These are phyloP conservation scores for Lasioglossum albipes DNA, from an alignment of 1,140 invertebrate species.

Conservation along the genomic window DNA sequence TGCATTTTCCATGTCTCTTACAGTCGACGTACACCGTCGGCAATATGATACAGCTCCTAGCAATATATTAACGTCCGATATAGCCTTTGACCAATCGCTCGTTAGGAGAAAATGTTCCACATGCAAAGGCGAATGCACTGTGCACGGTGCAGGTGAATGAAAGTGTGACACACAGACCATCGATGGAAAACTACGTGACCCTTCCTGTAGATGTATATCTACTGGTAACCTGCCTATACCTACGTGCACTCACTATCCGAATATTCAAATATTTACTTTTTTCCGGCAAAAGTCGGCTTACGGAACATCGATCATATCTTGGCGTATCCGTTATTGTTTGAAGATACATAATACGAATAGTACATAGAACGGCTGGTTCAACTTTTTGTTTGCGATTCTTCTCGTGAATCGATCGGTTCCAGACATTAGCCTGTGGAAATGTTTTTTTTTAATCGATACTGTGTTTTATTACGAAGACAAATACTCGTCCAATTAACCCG, in stretches of 20 bases:
- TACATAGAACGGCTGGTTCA: background rate
- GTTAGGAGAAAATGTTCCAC: background rate
- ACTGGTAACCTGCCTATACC: background rate
- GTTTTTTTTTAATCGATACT: background rate
- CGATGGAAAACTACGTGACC: background rate
- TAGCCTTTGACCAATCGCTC: too few species aligned
- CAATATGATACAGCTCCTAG: too few species aligned
- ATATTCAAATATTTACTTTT: conserved; percentile 1
- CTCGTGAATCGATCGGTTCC: background rate
- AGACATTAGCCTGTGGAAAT: background rate
- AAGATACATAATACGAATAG: background rate
- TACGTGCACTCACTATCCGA: background rate
- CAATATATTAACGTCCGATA: too few species aligned
- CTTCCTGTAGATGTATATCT: background rate
- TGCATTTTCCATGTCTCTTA: too few species aligned
- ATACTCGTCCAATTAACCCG: too few species aligned
- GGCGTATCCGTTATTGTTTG: background rate
- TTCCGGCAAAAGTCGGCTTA: background rate
- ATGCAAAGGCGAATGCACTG: background rate
- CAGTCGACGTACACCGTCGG: too few species aligned
- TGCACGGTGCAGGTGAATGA: background rate
- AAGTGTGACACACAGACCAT: background rate
- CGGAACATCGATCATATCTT: background rate
- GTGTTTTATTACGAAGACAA: too few species aligned
- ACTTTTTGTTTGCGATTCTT: background rate